Evolutionary conservation across 2,797 vertebrate genomes (phyloP), one percentile per base, ranked within the genome.

Genomic region (Artibeus lituratus): DNA sequence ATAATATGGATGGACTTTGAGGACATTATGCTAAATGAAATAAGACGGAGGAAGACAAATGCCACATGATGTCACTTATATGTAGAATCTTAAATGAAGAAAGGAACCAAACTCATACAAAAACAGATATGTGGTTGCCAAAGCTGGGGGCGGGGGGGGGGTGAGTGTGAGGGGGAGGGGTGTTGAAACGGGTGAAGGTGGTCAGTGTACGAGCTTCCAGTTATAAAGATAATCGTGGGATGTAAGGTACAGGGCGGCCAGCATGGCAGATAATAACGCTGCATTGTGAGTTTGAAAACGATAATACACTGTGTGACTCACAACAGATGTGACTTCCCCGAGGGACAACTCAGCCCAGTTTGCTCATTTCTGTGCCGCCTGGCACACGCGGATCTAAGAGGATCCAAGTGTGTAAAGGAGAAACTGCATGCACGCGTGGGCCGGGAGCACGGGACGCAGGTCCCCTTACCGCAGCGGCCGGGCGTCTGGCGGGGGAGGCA

Each of bases 381-480:
- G 49, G 62, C 70, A 70, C 51, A 57, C 14, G 26, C 3, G 39
- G 67, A n/a, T 29, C 37, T 22, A 18, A 73, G 2, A 0, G 2
- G 26, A 22, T 32, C 2, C 4, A 2, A 7, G 11, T 0, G 11
- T 15, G 19, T 2, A 10, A 39, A 65, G 85, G 55, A 35, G 3
- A 32, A 29, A 39, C 5, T 3, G 42, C 39, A 3, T 4, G 32
- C 3, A 0, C 0, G 59, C 26, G 65, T 2, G 32, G 37, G 22
- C 29, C 37, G 21, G 6, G 39, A 37, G 42, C 77, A 4, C 37
- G 22, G 39, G 11, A 6, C 5, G 3, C 3, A 3, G 26, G 57
- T 6, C 42, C 3, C 10, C 99, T 99, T 98, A 99, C 99, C 99
- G 19, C 99, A 99, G 97, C 98, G 97, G 39, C 97, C 94, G 0